phyloP scores from a whole-genome alignment of 2,888 invertebrate species.

The Lacanobia wlatinum region DNA sequence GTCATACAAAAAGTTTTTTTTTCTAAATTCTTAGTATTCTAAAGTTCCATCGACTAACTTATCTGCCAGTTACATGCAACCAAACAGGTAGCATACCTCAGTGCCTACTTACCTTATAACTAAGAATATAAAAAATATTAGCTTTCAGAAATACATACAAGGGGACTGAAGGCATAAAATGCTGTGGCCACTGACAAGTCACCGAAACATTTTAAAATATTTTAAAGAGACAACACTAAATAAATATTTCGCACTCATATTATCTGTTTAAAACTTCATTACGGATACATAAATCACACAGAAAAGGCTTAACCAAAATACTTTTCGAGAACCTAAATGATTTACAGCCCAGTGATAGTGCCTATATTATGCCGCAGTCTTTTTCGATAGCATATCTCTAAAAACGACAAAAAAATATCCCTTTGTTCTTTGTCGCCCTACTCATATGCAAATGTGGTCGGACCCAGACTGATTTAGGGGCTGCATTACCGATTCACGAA shows the following conservation, averaged over 20 bases:
- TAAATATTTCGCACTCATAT: constrained; percentile 22
- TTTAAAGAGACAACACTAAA: constrained; percentile 1
- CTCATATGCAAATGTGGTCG: constrained; percentile 86
- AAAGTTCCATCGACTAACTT: too few relatives aligned
- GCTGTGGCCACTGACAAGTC: too few relatives aligned
- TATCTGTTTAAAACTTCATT: constrained; percentile 58
- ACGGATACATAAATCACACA: constrained; percentile 63
- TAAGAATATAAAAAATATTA: too few relatives aligned
- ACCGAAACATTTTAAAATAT: neutral
- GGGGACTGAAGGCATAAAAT: neutral
- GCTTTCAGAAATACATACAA: neutral
- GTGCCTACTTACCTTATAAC: too few relatives aligned
- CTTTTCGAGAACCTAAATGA: constrained; percentile 74
- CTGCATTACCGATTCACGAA: constrained; percentile 82
- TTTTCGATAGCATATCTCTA: constrained; percentile 83
- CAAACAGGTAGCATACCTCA: too few relatives aligned
- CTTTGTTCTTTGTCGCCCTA: constrained; percentile 90
- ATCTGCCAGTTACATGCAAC: too few relatives aligned
- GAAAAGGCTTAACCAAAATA: constrained; percentile 64
- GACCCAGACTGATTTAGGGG: constrained; percentile 84
- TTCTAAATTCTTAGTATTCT: too few relatives aligned
- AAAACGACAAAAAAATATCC: constrained; percentile 72
- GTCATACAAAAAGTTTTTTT: too few relatives aligned
- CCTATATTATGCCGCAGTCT: constrained; percentile 73
- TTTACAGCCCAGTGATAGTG: constrained; percentile 82